Evolutionary conservation across 2,888 invertebrate genomes (phyloP).

Genomic region (Arctia plantaginis): DNA sequence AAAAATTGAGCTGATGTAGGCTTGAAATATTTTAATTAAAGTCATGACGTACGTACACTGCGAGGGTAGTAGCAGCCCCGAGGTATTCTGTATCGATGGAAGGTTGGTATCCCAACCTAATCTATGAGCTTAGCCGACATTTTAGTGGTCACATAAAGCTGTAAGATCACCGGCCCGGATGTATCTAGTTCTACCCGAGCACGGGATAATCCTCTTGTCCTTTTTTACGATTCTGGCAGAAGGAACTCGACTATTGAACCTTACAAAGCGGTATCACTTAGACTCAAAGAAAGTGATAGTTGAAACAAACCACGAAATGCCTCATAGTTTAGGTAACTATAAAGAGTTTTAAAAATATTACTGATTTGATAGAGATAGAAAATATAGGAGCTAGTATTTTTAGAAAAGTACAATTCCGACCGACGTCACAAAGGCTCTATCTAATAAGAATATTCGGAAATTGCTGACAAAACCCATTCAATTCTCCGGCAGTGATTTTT

Average conservation of each 20-base stretch:
- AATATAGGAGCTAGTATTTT: neutral
- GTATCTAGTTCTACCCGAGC: neutral
- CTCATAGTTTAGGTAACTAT: neutral
- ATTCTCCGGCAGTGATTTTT: neutral
- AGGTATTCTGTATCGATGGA: neutral
- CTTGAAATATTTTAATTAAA: neutral
- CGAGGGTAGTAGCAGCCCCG: neutral
- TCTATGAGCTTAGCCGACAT: neutral
- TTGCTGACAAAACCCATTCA: neutral
- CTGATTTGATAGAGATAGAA: neutral
- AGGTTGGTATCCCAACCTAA: neutral
- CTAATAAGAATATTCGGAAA: neutral
- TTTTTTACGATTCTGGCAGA: neutral
- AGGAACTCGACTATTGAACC: neutral
- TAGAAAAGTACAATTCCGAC: neutral
- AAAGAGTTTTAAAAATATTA: neutral
- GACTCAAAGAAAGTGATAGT: neutral
- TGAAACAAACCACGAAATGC: neutral
- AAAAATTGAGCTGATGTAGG: neutral
- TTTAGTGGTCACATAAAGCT: conserved; percentile 12
- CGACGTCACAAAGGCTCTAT: neutral
- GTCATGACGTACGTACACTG: neutral
- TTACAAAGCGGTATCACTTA: neutral
- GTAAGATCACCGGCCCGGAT: neutral
- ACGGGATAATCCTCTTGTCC: conserved; percentile 2